These are phyloP conservation scores for Monopterus albus DNA, from an alignment of 2,113 vertebrate genomes.

Conservation along the genomic window DNA sequence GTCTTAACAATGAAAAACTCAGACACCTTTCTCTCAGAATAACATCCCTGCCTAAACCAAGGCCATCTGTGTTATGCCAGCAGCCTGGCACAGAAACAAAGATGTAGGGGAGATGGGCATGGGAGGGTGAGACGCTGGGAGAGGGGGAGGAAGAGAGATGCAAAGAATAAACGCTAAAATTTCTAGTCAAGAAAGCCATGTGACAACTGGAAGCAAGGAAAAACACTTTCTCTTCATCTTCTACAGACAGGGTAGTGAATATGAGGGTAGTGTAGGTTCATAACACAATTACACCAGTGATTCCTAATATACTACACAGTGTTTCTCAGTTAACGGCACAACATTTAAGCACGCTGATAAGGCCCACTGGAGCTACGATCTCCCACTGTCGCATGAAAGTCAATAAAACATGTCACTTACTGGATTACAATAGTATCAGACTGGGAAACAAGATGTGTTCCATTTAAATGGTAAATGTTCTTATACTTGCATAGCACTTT, in stretches of 20 bases:
- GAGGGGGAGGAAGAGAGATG: constrained; percentile 1
- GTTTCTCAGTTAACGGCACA: too few relatives aligned
- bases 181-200: constrained; percentile 52
- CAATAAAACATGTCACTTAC: constrained; percentile 14
- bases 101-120: constrained; percentile 48
- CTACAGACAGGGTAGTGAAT: too few relatives aligned
- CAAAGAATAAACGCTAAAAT: constrained; percentile 60
- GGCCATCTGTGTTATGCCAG: constrained; percentile 72
- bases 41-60: constrained; percentile 62
- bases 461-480: too few relatives aligned
- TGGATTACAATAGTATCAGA: not conserved
- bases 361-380: constrained; percentile 8
- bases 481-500: too few relatives aligned
- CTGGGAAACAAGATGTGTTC: too few relatives aligned
- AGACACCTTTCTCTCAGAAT: constrained; percentile 59
- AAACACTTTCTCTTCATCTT: too few relatives aligned
- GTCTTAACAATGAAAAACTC: constrained; percentile 44
- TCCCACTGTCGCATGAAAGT: too few relatives aligned
- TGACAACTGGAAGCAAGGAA: constrained; percentile 47
- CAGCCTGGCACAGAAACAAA: constrained; percentile 54
- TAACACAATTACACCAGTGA: constrained; percentile 9
- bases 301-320: too few relatives aligned
- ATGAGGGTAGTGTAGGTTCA: not conserved
- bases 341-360: constrained; percentile 7
- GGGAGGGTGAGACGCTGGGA: constrained; percentile 25